Evolutionary conservation across 2,888 invertebrate species (phyloP), one percentile per base, ranked within the genome.

Genomic region (Rhamphomyia laevipes): DNA sequence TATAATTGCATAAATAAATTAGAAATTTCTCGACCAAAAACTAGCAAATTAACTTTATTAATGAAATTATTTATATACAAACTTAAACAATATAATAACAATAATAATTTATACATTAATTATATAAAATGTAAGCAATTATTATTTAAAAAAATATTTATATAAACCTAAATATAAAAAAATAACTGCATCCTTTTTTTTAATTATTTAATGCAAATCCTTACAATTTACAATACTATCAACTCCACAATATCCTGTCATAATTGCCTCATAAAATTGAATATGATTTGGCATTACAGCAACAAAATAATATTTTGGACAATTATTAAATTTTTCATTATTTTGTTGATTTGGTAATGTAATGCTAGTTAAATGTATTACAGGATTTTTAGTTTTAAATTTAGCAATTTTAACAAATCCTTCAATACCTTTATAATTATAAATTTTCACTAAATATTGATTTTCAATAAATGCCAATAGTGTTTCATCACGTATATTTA

Each of bases 381-480:
- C 53, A 21, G 41, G 40, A 6, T 41, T 23, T 1, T 52, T 41
- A 1, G 51, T 51, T 2, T 52, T 47, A 16, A 68, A 61, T n/a
- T 56, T 54, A 0, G 62, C 51, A 43, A 67, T 63, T 1, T 61
- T 59, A 30, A 62, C 59, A 54, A 72, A 72, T 1, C 71, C 72
- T 52, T 65, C 61, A 4, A 66, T 58, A 5, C 71, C 72, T 7
- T 62, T 63, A 47, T 71, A 71, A 21, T 57, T 56, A 1, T 64
- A 53, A 10, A 69, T 56, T 4, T 63, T 58, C 13, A 68, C 52
- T 0, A 43, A 48, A 16, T 61, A 58, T 16, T 62, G 61, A 31
- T 58, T 57, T 59, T 77, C 75, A 27, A 76, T 60, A 52, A 74
- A 76, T 12, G 68, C 66, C 15, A 77, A 55, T n/a, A 77, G 56